These are phyloP conservation scores for Thamnaconus septentrionalis DNA, from an alignment of 2,113 vertebrate species.

Conservation along the genomic window DNA sequence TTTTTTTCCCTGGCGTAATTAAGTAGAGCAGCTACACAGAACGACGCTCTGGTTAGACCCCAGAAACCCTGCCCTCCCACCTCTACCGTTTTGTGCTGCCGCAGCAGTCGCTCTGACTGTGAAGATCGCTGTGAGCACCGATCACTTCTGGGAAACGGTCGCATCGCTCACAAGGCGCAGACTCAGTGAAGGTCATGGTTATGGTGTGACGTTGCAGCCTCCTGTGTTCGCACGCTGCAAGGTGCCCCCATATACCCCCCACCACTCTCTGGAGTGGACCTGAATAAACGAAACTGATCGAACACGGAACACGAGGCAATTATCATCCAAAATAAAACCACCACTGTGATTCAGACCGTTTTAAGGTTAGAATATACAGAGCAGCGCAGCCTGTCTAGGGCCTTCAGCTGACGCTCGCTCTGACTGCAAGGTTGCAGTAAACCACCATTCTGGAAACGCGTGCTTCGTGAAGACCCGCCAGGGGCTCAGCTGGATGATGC, in stretches of 20 bases:
- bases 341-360: too few relatives aligned
- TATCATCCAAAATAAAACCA: too few relatives aligned
- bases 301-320: too few relatives aligned
- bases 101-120: not conserved
- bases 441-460: not conserved
- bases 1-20: not conserved
- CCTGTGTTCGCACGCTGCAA: constrained; percentile 2
- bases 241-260: too few relatives aligned
- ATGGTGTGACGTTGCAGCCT: constrained; percentile 26
- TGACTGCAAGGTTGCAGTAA: not conserved
- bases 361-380: too few relatives aligned
- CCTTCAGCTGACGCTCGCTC: too few relatives aligned
- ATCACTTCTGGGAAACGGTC: constrained; percentile 62
- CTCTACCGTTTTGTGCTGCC: constrained; percentile 1
- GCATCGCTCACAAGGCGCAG: constrained; percentile 20
- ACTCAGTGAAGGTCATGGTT: constrained; percentile 40
- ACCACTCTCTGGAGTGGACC: not conserved
- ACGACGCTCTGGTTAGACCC: constrained; percentile 50
- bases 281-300: constrained; percentile 34
- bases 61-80: constrained; percentile 44
- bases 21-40: constrained; percentile 29
- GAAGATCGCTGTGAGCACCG: constrained; percentile 30
- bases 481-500: not conserved
- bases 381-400: too few relatives aligned
- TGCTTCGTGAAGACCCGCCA: constrained; percentile 13